Conservation (phyloP, 2,797 vertebrate species). For the Sebastes minor region DNA sequence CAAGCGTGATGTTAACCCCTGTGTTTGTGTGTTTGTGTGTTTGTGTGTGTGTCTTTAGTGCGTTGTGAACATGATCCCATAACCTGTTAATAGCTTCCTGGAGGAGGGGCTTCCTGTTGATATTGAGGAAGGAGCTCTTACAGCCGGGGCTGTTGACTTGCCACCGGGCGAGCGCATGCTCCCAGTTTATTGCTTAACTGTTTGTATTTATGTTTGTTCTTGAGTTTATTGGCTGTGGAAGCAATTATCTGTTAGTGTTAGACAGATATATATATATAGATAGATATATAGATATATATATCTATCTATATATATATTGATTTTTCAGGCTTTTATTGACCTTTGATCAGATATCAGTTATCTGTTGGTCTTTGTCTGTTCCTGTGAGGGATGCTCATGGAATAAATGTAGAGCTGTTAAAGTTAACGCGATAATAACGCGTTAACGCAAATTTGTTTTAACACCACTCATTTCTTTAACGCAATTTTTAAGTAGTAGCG, state of each 20-base stretch:
- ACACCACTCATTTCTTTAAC: too few species aligned
- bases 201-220: constrained; percentile 18
- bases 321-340: not conserved
- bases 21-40: not conserved
- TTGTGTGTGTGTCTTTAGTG: constrained; percentile 19
- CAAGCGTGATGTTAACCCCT: too few species aligned
- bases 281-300: too few species aligned
- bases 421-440: too few species aligned
- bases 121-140: constrained; percentile 33
- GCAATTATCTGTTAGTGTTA: not conserved
- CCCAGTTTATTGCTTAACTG: constrained; percentile 2
- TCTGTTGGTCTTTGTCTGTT: not conserved
- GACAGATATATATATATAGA: not conserved
- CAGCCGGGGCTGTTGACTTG: constrained; percentile 6
- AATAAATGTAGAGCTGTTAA: not conserved
- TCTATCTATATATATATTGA: not conserved
- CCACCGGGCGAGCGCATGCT: not conserved
- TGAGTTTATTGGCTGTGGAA: not conserved
- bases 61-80: constrained; percentile 45
- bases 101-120: constrained; percentile 58
- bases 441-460: too few species aligned
- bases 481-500: too few species aligned
- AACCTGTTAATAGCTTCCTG: constrained; percentile 65
- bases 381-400: not conserved
- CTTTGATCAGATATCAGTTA: not conserved